Conservation (phyloP, 30 jellyfish, hydroid and myxozoan species). For the Aurelia aurita region DNA sequence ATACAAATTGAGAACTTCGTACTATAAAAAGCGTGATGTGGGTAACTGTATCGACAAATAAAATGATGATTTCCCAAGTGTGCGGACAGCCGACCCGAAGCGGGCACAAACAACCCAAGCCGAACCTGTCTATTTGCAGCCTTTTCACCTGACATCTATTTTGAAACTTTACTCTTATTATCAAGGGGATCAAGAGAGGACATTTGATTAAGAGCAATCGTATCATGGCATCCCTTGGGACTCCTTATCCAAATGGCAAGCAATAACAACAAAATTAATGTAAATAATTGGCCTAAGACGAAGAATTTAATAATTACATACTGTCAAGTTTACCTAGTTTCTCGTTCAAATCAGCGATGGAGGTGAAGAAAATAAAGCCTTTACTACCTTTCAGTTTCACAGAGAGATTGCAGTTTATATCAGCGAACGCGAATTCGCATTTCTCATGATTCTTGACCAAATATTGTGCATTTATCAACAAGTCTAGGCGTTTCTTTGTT, state of each 20-base stretch:
- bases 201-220: constrained; percentile 6
- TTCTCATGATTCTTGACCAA: constrained; percentile 11
- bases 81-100: too few relatives aligned
- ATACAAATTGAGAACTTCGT: too few relatives aligned
- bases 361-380: constrained; percentile 12
- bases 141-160: too few relatives aligned
- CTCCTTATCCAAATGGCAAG: not conserved
- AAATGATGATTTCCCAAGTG: too few relatives aligned
- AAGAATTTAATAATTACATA: not conserved
- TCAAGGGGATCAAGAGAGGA: too few relatives aligned
- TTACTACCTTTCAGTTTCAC: constrained; percentile 15
- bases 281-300: too few relatives aligned
- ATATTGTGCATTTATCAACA: not conserved
- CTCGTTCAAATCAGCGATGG: constrained; percentile 11
- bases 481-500: not conserved
- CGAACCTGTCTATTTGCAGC: too few relatives aligned
- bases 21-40: too few relatives aligned
- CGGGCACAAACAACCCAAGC: too few relatives aligned
- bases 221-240: constrained; percentile 13
- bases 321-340: constrained; percentile 4
- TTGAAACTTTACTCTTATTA: too few relatives aligned
- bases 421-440: constrained; percentile 5
- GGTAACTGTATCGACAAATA: too few relatives aligned
- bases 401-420: constrained; percentile 3
- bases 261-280: too few relatives aligned